Evolutionary conservation across 1,140 invertebrate genomes (phyloP).

Genomic region (Anoplophora glabripennis): DNA sequence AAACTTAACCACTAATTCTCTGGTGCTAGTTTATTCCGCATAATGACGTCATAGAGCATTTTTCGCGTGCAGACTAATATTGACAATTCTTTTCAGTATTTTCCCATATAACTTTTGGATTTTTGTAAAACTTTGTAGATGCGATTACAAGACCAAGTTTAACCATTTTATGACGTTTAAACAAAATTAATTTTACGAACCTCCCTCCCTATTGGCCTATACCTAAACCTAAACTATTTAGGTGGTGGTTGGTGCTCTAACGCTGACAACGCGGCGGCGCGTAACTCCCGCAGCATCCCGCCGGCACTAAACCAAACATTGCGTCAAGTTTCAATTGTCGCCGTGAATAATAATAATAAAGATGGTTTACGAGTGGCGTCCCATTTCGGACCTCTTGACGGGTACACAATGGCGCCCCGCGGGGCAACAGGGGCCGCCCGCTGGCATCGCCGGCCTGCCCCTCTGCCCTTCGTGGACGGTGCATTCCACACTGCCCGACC

Average conservation of each 20-base stretch:
- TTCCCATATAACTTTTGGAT: too few relatives aligned
- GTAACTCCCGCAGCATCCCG: background rate
- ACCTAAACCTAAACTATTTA: too few relatives aligned
- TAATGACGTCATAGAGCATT: too few relatives aligned
- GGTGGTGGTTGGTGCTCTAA: background rate
- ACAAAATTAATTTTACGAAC: too few relatives aligned
- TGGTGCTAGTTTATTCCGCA: too few relatives aligned
- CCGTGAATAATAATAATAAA: slow-evolving; percentile 26
- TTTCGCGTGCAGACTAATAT: too few relatives aligned
- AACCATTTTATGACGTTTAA: too few relatives aligned
- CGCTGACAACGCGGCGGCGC: background rate
- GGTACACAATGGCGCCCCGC: slow-evolving; percentile 26
- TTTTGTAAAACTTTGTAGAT: too few relatives aligned
- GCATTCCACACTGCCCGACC: background rate
- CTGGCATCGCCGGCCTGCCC: slow-evolving; percentile 6
- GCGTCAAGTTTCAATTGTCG: slow-evolving; percentile 31
- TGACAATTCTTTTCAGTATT: too few relatives aligned
- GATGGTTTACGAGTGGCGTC: slow-evolving; percentile 25
- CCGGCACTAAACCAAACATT: slow-evolving; percentile 29
- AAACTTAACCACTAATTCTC: too few relatives aligned
- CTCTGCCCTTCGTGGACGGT: background rate
- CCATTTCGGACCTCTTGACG: slow-evolving; percentile 28
- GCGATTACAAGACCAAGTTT: too few relatives aligned
- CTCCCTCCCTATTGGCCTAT: too few relatives aligned
- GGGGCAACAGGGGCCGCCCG: slow-evolving; percentile 25